Evolutionary conservation across 2,888 invertebrate genomes (phyloP).

Genomic region (Drosophila cracens): DNA sequence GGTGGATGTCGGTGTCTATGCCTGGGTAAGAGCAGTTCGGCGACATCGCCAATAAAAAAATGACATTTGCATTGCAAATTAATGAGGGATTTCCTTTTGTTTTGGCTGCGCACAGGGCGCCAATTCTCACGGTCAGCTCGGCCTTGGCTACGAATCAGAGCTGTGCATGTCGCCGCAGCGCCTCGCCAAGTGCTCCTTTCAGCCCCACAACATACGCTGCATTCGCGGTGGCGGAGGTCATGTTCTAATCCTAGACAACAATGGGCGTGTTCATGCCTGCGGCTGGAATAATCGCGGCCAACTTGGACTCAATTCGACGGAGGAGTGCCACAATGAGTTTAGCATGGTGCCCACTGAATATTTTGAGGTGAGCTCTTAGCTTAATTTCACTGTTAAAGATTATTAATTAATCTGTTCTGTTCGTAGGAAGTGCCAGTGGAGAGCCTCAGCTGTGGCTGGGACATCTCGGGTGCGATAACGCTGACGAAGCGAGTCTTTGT

Average conservation of each 20-base stretch:
- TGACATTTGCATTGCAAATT: constrained; percentile 77
- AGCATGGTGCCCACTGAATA: constrained; percentile 85
- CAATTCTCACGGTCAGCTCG: constrained; percentile 93
- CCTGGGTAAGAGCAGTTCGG: constrained; percentile 60
- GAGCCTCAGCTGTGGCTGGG: constrained; percentile 92
- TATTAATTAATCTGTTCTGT: not conserved
- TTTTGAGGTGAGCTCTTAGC: constrained; percentile 82
- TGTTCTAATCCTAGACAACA: constrained; percentile 88
- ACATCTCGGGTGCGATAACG: constrained; percentile 91
- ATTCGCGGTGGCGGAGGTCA: constrained; percentile 93
- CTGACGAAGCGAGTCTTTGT: constrained; percentile 89
- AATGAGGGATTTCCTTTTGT: constrained; percentile 74
- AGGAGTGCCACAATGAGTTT: constrained; percentile 82
- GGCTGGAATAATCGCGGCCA: constrained; percentile 93
- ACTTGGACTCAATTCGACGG: constrained; percentile 86
- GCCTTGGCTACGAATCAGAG: constrained; percentile 89
- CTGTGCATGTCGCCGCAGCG: constrained; percentile 87
- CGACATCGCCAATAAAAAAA: constrained; percentile 15
- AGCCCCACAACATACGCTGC: constrained; percentile 86
- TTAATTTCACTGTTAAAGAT: not conserved
- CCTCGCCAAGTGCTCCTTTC: constrained; percentile 79
- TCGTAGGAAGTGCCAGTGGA: constrained; percentile 87
- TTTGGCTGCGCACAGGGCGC: constrained; percentile 88
- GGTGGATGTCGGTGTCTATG: constrained; percentile 61
- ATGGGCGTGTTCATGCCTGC: constrained; percentile 90